Evolutionary conservation across 2,113 vertebrate species (phyloP), one percentile per base, ranked within the genome.

Genomic region (Oryzias woworae): DNA sequence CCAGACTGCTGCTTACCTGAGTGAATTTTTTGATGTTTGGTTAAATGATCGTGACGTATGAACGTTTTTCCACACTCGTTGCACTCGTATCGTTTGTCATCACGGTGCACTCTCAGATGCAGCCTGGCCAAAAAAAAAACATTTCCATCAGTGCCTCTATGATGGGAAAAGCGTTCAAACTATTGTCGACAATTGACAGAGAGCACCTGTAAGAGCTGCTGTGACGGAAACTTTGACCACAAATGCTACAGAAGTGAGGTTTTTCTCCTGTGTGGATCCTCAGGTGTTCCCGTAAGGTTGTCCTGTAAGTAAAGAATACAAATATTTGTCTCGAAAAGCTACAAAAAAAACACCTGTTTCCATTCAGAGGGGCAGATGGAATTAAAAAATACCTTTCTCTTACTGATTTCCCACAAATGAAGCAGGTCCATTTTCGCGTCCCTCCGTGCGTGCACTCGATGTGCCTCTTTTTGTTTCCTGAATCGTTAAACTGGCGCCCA

Each of bases 191-290:
- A 16, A 3, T 5, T 15, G 7, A 47, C 15, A 16, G 5, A 4
- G 45, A 44, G 4, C 7, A 98, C 96, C 97, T 97, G 88, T 99
- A 99, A 12, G 97, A 98, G 77, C 97, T 99, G 70, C 96, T 95
- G 44, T 99, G 97, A 48, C 97, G 95, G 85, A 99, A 99, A 86
- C 95, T 98, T 71, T 98, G 97, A 7, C 97, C 97, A 71, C 97
- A 99, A 78, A 98, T 97, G 76, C 96, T 98, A 72, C 97, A 99
- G 20, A 98, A 93, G 74, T 99, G 96, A 81, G 97, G 97, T 44
- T 98, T 99, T 78, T 99, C 97, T 76, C 97, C 97, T 55, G 96
- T 99, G 82, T 99, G 97, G 84, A 99, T 99, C 85, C 97, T 92
- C 85, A 98, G 68, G 82, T 99, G 97, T 77, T 99, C 97, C 82